Conservation (phyloP, 2,113 vertebrate species). For the Todiramphus saurophagus region DNA sequence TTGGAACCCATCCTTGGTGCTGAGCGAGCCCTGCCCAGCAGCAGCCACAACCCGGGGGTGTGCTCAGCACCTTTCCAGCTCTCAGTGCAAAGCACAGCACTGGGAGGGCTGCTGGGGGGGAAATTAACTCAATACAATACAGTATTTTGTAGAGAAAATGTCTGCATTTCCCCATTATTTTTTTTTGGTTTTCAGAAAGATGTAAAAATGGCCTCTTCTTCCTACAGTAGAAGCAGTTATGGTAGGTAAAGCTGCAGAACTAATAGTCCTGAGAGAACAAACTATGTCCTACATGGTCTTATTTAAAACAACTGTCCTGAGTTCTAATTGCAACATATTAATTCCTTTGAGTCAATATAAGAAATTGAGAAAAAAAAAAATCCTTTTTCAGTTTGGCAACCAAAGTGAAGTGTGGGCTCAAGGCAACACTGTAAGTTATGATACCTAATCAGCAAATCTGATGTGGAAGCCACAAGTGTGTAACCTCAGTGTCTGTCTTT, state of each 20-base stretch:
- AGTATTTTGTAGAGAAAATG: background rate
- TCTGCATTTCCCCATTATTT: background rate
- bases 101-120: no score
- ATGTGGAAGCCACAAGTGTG: background rate
- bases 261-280: background rate
- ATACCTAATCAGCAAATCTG: background rate
- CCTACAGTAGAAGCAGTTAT: background rate
- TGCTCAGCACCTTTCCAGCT: no score
- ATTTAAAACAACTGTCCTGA: background rate
- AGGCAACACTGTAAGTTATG: background rate
- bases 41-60: no score
- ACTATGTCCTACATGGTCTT: background rate
- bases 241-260: background rate
- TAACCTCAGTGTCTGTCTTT: background rate
- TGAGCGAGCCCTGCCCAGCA: no score
- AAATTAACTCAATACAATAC: no score
- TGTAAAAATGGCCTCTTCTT: background rate
- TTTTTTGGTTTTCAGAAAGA: background rate
- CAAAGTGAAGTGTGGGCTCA: background rate
- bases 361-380: background rate
- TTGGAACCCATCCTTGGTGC: no score
- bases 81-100: no score
- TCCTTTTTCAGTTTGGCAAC: background rate
- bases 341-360: background rate
- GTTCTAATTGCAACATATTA: background rate